phyloP scores from a whole-genome alignment of 2,797 vertebrate genomes.

The Petrocephalus sullivani region DNA sequence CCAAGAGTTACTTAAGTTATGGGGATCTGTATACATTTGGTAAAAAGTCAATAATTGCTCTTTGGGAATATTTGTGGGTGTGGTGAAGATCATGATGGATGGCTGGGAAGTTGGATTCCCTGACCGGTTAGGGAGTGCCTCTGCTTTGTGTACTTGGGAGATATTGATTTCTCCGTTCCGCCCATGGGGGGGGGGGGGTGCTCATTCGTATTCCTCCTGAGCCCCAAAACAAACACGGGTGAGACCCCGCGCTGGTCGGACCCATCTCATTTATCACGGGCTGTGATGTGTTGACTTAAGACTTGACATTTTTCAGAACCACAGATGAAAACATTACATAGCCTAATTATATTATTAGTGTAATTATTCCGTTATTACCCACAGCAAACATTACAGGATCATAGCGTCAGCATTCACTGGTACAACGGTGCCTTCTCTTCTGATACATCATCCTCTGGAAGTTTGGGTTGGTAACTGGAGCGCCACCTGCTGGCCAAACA shows the following conservation, averaged over 20 bases:
- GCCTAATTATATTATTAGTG: not conserved
- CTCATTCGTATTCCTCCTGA: not conserved
- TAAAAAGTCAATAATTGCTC: not conserved
- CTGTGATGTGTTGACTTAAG: not conserved
- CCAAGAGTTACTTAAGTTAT: not conserved
- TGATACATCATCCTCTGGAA: not conserved
- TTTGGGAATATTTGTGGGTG: not conserved
- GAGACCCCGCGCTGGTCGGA: not conserved
- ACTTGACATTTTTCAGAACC: not conserved
- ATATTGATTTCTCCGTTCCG: not conserved
- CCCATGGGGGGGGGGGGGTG: not conserved
- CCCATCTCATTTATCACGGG: not conserved
- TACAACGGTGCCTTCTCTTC: not conserved
- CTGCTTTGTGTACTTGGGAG: not conserved
- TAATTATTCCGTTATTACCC: not conserved
- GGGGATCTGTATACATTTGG: not conserved
- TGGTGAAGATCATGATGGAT: not conserved
- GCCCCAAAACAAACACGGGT: not conserved
- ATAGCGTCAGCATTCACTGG: not conserved
- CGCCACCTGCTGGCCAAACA: not conserved
- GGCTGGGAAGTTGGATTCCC: not conserved
- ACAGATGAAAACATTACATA: not conserved
- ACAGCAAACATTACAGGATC: not conserved
- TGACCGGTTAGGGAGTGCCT: not conserved
- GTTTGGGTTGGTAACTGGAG: not conserved